Evolutionary conservation across 1,140 invertebrate species (phyloP).

Genomic region (Sitophilus oryzae): DNA sequence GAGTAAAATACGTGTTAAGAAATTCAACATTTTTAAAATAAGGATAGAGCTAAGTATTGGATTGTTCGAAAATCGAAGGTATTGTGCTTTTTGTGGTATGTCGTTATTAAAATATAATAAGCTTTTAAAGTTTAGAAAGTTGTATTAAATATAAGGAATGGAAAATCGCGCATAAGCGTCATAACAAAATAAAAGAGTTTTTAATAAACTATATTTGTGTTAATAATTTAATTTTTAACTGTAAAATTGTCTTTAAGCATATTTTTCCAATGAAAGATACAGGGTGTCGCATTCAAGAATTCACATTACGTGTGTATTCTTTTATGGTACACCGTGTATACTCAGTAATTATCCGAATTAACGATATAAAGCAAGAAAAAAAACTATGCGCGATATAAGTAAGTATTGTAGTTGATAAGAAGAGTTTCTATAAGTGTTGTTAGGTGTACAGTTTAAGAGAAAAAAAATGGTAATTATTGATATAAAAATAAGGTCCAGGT

Average conservation of each 20-base stretch:
- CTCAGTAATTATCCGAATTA: too few species aligned
- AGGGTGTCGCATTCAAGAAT: too few species aligned
- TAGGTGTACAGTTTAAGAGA: not conserved
- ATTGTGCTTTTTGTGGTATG: constrained; percentile 2
- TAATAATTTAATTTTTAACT: too few species aligned
- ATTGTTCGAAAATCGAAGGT: not conserved
- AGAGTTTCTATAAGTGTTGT: not conserved
- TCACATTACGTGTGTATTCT: too few species aligned
- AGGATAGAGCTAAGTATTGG: not conserved
- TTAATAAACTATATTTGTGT: too few species aligned
- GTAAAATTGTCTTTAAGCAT: too few species aligned
- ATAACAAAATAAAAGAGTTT: not conserved
- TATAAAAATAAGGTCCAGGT: constrained; percentile 2
- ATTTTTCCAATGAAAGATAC: too few species aligned
- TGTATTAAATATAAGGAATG: not conserved
- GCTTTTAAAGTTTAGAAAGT: not conserved
- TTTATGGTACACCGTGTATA: too few species aligned
- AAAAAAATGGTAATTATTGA: too few species aligned
- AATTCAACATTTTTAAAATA: not conserved
- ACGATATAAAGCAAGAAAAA: too few species aligned
- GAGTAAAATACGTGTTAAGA: not conserved
- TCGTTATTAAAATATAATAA: constrained; percentile 1
- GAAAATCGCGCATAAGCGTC: not conserved
- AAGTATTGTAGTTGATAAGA: too few species aligned
- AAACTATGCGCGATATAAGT: too few species aligned